phyloP scores from a whole-genome alignment of 2,797 vertebrate genomes.

The Galaxias olidus region DNA sequence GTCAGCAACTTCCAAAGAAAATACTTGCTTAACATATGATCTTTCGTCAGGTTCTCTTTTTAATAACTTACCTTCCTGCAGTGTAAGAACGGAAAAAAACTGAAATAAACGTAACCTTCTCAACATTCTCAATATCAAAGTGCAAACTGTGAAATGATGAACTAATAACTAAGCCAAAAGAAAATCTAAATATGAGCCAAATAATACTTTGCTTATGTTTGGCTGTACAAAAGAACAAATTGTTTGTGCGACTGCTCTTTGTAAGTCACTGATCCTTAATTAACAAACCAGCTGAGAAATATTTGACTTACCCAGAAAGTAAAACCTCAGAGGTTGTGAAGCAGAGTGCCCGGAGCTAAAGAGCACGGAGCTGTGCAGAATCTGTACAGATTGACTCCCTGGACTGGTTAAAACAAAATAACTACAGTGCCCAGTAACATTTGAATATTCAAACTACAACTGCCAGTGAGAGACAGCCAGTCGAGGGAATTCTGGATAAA shows the following conservation, averaged over 20 bases:
- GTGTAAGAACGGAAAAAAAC: too few species aligned
- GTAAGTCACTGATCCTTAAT: neutral
- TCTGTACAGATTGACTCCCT: too few species aligned
- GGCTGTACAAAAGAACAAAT: too few species aligned
- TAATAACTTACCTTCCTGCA: neutral
- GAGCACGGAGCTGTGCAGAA: neutral
- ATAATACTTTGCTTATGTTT: too few species aligned
- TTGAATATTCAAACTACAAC: constrained; percentile 74
- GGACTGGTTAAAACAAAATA: neutral
- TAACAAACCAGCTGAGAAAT: neutral
- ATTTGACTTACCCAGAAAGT: constrained; percentile 3
- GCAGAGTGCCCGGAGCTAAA: too few species aligned
- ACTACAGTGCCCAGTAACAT: constrained; percentile 40
- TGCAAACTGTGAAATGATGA: too few species aligned
- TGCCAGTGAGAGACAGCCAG: constrained; percentile 48
- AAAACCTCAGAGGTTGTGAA: neutral
- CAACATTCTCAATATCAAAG: too few species aligned
- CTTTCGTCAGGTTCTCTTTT: neutral
- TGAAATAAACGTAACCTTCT: too few species aligned
- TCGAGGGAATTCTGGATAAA: constrained; percentile 58
- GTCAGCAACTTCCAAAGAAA: constrained; percentile 12
- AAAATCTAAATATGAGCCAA: too few species aligned
- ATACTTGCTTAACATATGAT: neutral
- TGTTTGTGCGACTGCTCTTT: too few species aligned
- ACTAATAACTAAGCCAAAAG: too few species aligned